Percentiles rank a stretch among this genome's conserved stretches.
Conservation (phyloP, 2,888 invertebrate genomes). For the Sabatieria punctata region DNA sequence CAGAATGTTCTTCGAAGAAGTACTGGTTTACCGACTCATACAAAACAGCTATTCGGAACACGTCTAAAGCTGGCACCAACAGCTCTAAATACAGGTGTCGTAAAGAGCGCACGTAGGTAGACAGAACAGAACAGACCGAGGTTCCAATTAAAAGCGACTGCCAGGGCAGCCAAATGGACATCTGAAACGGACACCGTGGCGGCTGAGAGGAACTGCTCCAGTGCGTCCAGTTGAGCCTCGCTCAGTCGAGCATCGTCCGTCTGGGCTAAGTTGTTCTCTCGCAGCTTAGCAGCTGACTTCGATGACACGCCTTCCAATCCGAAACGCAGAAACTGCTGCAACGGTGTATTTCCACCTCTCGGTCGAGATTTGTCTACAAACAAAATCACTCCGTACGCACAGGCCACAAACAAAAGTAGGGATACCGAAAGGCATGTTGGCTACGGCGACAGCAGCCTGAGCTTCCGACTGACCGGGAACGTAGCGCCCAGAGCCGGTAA, state of each 20-base stretch:
- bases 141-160: no score
- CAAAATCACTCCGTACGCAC: no score
- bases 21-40: slow-evolving; percentile 46
- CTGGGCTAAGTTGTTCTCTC: slow-evolving; percentile 16
- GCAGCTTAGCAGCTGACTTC: slow-evolving; percentile 18
- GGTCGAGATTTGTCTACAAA: slow-evolving; percentile 12
- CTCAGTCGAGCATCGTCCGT: background rate
- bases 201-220: slow-evolving; percentile 8
- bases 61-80: slow-evolving; percentile 71
- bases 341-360: slow-evolving; percentile 18
- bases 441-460: no score
- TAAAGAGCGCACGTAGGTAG: no score
- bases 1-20: slow-evolving; percentile 35
- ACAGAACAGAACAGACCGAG: no score
- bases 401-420: no score
- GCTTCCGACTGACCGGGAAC: no score
- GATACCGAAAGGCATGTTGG: no score
- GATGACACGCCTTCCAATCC: slow-evolving; percentile 9
- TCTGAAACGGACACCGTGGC: slow-evolving; percentile 11
- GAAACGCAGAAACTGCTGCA: slow-evolving; percentile 11
- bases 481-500: slow-evolving; percentile 35
- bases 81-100: slow-evolving; percentile 45
- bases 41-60: slow-evolving; percentile 62
- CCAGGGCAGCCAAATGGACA: no score
- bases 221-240: background rate